Evolutionary conservation across 1,140 invertebrate genomes (phyloP).

Genomic region (Drosophila bocki): DNA sequence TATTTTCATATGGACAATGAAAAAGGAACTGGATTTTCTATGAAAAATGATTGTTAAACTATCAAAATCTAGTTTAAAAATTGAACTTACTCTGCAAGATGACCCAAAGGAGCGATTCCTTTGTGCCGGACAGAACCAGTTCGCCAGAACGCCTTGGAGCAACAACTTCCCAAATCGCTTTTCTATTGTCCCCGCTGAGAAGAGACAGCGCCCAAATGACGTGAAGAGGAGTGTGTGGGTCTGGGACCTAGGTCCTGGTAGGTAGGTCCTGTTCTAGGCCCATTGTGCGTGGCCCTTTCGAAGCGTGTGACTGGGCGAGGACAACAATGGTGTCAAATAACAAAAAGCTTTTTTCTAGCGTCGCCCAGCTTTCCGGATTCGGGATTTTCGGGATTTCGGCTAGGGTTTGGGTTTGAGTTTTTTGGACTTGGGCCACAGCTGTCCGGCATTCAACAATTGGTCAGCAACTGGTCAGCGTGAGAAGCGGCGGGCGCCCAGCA

Average conservation of each 20-base stretch:
- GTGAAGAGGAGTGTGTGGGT: constrained; percentile 13
- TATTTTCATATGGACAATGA: background rate
- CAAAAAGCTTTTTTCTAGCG: constrained; percentile 78
- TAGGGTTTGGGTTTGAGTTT: background rate
- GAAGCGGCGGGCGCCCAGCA: constrained; percentile 56
- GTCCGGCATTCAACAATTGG: constrained; percentile 46
- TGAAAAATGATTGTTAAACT: background rate
- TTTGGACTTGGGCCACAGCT: constrained; percentile 23
- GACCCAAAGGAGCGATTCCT: background rate
- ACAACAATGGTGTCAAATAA: constrained; percentile 58
- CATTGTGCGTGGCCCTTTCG: constrained; percentile 31
- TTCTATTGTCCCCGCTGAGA: constrained; percentile 16
- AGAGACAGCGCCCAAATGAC: constrained; percentile 26
- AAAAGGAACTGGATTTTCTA: background rate
- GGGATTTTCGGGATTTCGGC: constrained; percentile 1
- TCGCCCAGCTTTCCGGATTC: constrained; percentile 45
- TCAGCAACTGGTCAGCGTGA: constrained; percentile 55
- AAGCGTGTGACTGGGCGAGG: constrained; percentile 20
- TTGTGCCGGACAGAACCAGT: constrained; percentile 14
- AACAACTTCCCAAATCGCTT: constrained; percentile 5
- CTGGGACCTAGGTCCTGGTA: constrained; percentile 14
- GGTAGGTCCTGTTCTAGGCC: constrained; percentile 8
- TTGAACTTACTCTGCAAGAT: background rate
- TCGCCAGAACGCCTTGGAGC: constrained; percentile 1
- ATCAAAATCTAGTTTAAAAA: constrained; percentile 8